Base-by-base conservation (phyloP, 23 tunicate genomes). In the Halocynthia aurantium region DNA sequence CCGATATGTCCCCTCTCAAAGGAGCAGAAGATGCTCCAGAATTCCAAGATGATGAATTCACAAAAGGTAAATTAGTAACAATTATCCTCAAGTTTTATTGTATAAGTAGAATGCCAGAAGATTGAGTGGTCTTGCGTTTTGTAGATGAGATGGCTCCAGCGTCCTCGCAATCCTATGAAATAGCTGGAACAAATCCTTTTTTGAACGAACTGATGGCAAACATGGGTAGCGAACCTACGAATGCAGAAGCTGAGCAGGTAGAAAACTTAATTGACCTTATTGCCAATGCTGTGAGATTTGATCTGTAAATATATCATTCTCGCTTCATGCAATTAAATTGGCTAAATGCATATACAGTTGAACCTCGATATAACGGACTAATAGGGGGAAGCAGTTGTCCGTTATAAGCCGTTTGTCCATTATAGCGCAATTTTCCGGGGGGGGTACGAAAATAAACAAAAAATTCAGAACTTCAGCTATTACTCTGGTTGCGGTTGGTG, bases 141-240 rank as follows among this genome's bases (percentile, higher is more conserved):
- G 1, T n/a, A 58, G 31, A 65, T 65, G 70, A 40, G 19, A 15
- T 9, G 9, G n/a, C 70, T 10, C 6, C 70, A 65, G 31, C 70
- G 0, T 65, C 19, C 22, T 65, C 70, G 44, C 44, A 31, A 31
- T 31, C 44, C 44, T 31, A 31, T 31, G 44, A 31, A 31, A 31
- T 31, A 20, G 70, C 70, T 20, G 70, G 15, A 65, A 65, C n/a
- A 20, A 65, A 65, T 65, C 70, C 70, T 10, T 65, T 65, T 49
- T 6, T 65, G 70, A 49, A 20, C 19, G 70, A 65, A 20, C 22
- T 65, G 70, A 65, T 65, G 70, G 10, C n/a, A 15, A 65, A 49
- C 31, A 65, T 20, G 22, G 49, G 31, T 9, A 40, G 49, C 9
- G 70, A 65, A 5, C 70, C 70, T 20, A 20, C 31, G 0, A 20